Percentiles rank a stretch among this genome's conserved stretches.
phyloP scores from a whole-genome alignment of 2,113 vertebrate species.

The Uria aalge region DNA sequence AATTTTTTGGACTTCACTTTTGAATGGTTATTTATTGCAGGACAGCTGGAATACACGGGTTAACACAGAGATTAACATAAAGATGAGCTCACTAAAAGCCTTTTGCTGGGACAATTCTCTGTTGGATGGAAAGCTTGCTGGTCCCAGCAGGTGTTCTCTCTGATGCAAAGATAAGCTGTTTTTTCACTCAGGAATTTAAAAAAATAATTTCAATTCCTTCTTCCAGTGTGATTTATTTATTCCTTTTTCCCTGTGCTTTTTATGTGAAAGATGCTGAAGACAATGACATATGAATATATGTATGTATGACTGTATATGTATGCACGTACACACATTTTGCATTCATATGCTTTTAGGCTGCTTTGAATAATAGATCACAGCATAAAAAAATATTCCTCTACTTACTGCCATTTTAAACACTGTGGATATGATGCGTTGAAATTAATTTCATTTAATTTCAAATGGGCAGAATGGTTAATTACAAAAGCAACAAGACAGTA shows the following conservation, averaged over 20 bases:
- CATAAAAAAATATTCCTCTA: neutral
- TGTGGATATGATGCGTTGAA: neutral
- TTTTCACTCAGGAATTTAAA: neutral
- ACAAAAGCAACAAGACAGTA: neutral
- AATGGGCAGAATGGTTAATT: neutral
- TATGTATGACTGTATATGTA: neutral
- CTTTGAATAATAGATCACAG: neutral
- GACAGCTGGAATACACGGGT: neutral
- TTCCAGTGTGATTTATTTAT: neutral
- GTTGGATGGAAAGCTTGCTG: neutral
- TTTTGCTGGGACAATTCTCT: conserved; percentile 26
- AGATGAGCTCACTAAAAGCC: neutral
- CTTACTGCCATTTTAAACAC: neutral
- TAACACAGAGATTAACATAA: conserved; percentile 23
- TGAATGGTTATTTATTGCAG: neutral
- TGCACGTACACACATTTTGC: neutral
- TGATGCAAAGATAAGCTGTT: neutral
- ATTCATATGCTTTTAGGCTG: neutral
- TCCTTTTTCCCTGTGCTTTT: neutral
- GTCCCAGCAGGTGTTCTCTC: neutral
- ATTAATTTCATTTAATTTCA: neutral
- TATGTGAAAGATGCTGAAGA: neutral
- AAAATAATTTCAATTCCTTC: neutral
- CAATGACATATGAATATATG: neutral
- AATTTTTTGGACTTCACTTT: neutral